Base-by-base conservation (phyloP, 2,113 vertebrate genomes). In the Gymnorhina tibicen region DNA sequence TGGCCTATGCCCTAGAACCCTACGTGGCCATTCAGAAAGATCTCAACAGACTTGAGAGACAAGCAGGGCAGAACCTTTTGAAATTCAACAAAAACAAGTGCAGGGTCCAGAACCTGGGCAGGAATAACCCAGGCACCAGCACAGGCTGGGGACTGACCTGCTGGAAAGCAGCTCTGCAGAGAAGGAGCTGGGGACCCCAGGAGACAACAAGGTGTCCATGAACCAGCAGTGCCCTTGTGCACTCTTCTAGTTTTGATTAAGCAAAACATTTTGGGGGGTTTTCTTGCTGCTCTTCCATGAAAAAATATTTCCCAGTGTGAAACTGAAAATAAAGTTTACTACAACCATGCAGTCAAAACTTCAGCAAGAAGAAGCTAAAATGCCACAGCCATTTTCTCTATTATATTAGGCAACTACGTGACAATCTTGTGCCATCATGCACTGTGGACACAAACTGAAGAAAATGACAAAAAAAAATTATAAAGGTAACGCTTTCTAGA, bases 241-340 rank as follows among this genome's bases (percentile, higher is more conserved):
- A 70, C 27, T 63, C 19, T 53, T 55, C 46, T 27, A 27, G 55
- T 42, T 66, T 82, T 37, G 18, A 85, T 66, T 80, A 85, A 78
- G 24, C 22, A 89, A 80, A 91, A 23, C 4, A 49, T 18, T 60
- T 47, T 10, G 16, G 13, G 4, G 1, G 0, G 3, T 0, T 17
- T 62, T 17, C 35, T 59, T 42, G 9, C 28, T 21, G 7, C 5
- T 68, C 52, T 60, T 58, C 20, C n/a, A 44, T 12, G 13, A 30
- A 72, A 82, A 92, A 52, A 2, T 10, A 28, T 20, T 89, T 85
- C 52, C 56, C 35, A 60, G 19, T 18, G 11, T 32, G 35, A 93
- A 91, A 73, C 28, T n/a, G 37, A 69, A 92, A 76, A 56, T 30
- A 59, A 76, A 81, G 13, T 58, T 77, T 53, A 58, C 56, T 55